phyloP scores from a whole-genome alignment of 2,888 invertebrate genomes.

The Ichneumoninae sp. region DNA sequence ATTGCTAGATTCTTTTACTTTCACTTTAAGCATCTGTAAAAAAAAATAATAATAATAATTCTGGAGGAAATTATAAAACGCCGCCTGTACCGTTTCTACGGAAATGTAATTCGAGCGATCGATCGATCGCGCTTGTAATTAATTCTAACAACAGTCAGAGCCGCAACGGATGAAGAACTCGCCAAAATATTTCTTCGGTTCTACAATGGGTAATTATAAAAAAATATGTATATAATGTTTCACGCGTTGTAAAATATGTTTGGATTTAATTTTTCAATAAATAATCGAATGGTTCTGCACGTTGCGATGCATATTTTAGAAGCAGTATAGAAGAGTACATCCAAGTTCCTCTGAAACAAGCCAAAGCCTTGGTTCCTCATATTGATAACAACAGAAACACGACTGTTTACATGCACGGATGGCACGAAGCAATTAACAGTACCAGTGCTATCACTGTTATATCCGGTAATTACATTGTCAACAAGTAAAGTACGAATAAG shows the following conservation, averaged over 20 bases:
- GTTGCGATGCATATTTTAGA: constrained; percentile 48
- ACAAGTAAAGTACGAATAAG: background rate
- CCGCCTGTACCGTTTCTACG: no score
- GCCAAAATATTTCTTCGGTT: constrained; percentile 69
- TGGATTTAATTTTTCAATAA: background rate
- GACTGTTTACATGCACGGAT: constrained; percentile 85
- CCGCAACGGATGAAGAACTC: constrained; percentile 29
- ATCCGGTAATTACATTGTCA: constrained; percentile 68
- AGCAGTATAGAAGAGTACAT: constrained; percentile 42
- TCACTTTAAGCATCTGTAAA: no score
- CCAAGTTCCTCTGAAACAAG: constrained; percentile 63
- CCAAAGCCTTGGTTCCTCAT: constrained; percentile 51
- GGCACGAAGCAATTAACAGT: constrained; percentile 82
- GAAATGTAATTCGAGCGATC: no score
- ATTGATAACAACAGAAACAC: constrained; percentile 74
- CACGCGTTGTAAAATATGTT: constrained; percentile 18
- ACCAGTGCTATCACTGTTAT: constrained; percentile 81
- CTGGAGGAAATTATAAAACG: no score
- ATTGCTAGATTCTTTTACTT: no score
- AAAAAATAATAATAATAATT: no score
- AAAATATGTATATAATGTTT: constrained; percentile 21
- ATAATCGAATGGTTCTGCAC: background rate
- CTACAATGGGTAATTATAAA: constrained; percentile 68
- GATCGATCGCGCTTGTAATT: background rate
- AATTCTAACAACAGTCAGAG: constrained; percentile 50